Evolutionary conservation across 2,113 vertebrate species (phyloP).

Genomic region (Hyperoodon ampullatus): DNA sequence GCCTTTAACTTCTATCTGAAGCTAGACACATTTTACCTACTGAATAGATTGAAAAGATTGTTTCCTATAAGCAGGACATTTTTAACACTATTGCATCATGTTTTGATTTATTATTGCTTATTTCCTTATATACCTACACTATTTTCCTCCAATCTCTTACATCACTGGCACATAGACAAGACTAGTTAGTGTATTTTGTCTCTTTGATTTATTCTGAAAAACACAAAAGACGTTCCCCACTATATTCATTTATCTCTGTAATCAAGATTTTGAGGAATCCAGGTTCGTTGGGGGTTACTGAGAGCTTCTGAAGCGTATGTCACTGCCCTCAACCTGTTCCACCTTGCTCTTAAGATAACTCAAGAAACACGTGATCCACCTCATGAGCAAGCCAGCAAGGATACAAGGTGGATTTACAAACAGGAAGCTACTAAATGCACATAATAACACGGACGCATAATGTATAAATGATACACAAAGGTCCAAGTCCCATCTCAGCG

Average conservation of each 20-base stretch:
- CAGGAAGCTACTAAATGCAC: not conserved
- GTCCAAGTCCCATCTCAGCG: not conserved
- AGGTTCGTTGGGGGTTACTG: not conserved
- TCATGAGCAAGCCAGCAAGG: not conserved
- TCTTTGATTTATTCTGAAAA: slow-evolving; percentile 5
- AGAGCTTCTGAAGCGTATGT: not conserved
- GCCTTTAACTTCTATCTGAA: not conserved
- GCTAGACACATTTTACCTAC: not conserved
- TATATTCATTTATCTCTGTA: not conserved
- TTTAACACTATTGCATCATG: not conserved
- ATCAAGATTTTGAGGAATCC: not conserved
- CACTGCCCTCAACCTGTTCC: not conserved
- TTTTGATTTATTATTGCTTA: not conserved
- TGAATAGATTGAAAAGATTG: not conserved
- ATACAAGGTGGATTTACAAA: not conserved
- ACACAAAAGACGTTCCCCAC: not conserved
- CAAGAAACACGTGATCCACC: not conserved
- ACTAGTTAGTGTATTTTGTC: not conserved
- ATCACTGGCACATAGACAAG: not conserved
- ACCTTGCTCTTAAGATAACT: not conserved
- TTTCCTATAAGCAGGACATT: not conserved
- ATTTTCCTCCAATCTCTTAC: not conserved
- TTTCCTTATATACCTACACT: not conserved
- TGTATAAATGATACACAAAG: not conserved
- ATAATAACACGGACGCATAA: not conserved